Conservation (phyloP, 1,140 invertebrate species). For the Chlorops oryzae region DNA sequence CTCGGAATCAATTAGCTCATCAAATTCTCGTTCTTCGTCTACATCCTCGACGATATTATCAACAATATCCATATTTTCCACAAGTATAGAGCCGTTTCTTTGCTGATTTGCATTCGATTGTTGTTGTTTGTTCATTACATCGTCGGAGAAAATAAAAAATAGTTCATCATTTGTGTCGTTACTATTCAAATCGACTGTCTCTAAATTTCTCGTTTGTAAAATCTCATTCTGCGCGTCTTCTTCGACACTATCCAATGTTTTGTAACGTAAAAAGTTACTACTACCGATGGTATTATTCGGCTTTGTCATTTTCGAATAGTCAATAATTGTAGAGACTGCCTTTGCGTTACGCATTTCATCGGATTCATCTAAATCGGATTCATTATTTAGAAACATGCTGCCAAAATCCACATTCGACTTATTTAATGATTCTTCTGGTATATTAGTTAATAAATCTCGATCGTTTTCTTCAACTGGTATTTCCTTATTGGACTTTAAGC, state of each 20-base stretch:
- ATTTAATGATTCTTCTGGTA: background rate
- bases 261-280: too few species aligned
- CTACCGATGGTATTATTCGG: too few species aligned
- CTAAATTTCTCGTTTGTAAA: background rate
- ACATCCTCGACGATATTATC: background rate
- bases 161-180: background rate
- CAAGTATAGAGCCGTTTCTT: too few species aligned
- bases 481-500: conserved; percentile 15
- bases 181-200: background rate
- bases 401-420: background rate
- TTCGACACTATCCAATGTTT: too few species aligned
- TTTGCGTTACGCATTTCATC: background rate
- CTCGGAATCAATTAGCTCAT: background rate
- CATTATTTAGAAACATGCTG: background rate
- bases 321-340: too few species aligned
- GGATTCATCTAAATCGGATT: background rate
- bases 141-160: background rate
- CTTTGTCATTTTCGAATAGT: too few species aligned
- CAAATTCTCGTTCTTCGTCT: background rate
- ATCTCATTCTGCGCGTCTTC: background rate
- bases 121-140: background rate
- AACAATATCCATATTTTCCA: too few species aligned
- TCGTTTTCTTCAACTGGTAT: conserved; percentile 4
- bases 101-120: background rate
- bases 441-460: background rate